Conservation (phyloP, 2,888 invertebrate genomes). For the Odontothrips loti region DNA sequence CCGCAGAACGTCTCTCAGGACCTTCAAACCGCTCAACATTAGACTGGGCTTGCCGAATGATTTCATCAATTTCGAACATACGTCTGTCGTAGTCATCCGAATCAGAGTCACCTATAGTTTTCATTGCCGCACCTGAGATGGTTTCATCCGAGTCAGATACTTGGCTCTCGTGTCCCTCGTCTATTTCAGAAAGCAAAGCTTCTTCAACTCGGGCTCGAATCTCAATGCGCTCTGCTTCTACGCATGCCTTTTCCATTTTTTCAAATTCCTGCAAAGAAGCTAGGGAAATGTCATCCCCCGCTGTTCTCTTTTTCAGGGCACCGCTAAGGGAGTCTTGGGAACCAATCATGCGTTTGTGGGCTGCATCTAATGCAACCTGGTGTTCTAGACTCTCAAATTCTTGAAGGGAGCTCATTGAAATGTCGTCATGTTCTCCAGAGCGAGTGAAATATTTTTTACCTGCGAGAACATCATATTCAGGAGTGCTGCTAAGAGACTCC, state of each 20-base stretch:
- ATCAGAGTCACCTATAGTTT: conserved; percentile 53
- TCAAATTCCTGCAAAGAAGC: conserved; percentile 91
- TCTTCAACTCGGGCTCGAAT: conserved; percentile 81
- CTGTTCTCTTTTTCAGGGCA: conserved; percentile 64
- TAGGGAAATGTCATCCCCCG: conserved; percentile 78
- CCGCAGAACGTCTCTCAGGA: conserved; percentile 54
- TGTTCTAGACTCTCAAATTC: conserved; percentile 91
- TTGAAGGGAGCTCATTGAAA: conserved; percentile 87
- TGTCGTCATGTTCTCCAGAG: conserved; percentile 83
- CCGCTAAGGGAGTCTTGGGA: conserved; percentile 82
- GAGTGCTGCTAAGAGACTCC: conserved; percentile 86
- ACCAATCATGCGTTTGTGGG: conserved; percentile 59
- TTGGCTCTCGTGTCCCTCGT: conserved; percentile 56
- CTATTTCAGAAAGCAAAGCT: conserved; percentile 59
- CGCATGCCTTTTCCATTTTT: conserved; percentile 80
- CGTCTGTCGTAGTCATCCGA: conserved; percentile 60
- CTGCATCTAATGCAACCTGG: conserved; percentile 73
- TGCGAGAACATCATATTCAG: conserved; percentile 82
- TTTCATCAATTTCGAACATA: conserved; percentile 65
- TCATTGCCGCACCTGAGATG: conserved; percentile 56
- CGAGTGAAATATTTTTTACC: conserved; percentile 77
- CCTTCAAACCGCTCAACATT: conserved; percentile 61
- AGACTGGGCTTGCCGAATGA: conserved; percentile 61
- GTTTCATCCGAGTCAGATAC: conserved; percentile 58
- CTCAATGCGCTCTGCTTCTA: conserved; percentile 78